Conservation (phyloP, 1,140 invertebrate species). For the Drosophila tristis region DNA sequence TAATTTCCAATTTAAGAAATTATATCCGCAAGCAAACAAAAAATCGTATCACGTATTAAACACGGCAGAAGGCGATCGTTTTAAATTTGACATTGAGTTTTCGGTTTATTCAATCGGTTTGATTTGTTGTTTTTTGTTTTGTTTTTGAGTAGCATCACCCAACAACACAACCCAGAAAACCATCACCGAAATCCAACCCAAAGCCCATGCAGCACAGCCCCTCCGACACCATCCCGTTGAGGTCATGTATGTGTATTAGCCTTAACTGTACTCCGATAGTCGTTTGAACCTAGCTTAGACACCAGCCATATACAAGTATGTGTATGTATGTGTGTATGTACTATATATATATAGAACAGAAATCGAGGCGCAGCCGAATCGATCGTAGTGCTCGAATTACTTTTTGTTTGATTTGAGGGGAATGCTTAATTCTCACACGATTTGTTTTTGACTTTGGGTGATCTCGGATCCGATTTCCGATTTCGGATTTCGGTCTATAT, state of each 20-base stretch:
- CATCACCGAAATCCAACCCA: background rate
- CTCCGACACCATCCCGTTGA: too few species aligned
- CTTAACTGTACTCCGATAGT: background rate
- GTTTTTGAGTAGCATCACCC: slow-evolving; percentile 7
- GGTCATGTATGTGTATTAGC: too few species aligned
- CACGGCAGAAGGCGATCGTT: background rate
- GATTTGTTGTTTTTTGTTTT: background rate
- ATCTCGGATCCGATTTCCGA: slow-evolving; percentile 21
- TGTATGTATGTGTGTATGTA: background rate
- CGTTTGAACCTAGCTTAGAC: slow-evolving; percentile 14
- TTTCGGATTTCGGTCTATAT: slow-evolving; percentile 4
- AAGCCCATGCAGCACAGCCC: too few species aligned
- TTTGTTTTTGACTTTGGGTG: slow-evolving; percentile 6
- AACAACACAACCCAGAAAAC: background rate
- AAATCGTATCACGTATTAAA: background rate
- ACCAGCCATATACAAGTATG: slow-evolving; percentile 2
- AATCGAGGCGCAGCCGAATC: background rate
- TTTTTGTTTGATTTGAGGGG: slow-evolving; percentile 17
- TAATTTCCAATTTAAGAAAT: background rate
- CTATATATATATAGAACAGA: background rate
- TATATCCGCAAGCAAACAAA: background rate
- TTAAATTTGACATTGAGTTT: slow-evolving; percentile 21
- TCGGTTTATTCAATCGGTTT: slow-evolving; percentile 13
- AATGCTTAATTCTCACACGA: background rate
- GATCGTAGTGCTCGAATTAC: slow-evolving; percentile 3